Conservation (phyloP, 1,140 invertebrate genomes). For the Pollicipes pollicipes region DNA sequence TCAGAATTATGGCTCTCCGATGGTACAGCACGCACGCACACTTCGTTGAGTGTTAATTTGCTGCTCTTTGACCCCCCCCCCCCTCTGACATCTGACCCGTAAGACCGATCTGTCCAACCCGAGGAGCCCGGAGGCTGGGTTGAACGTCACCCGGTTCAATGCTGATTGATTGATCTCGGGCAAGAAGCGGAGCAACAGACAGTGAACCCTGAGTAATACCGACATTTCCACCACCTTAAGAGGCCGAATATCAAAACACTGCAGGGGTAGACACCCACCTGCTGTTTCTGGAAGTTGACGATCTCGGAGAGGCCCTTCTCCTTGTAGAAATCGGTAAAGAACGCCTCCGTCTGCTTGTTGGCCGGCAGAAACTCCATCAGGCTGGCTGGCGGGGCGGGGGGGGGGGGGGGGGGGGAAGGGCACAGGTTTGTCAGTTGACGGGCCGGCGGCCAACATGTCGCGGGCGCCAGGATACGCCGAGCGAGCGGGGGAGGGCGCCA, state of each 20-base stretch:
- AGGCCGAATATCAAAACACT: background rate
- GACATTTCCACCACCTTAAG: background rate
- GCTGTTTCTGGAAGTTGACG: slow-evolving; percentile 72
- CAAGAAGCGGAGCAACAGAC: too few species aligned
- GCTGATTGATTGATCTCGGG: too few species aligned
- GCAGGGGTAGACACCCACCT: slow-evolving; percentile 26
- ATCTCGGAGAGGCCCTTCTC: slow-evolving; percentile 69
- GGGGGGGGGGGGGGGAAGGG: too few species aligned
- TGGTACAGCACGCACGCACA: too few species aligned
- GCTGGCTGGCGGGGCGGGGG: slow-evolving; percentile 64
- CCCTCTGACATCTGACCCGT: slow-evolving; percentile 57
- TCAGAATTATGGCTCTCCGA: too few species aligned
- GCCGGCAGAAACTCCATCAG: slow-evolving; percentile 81
- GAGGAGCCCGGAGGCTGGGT: slow-evolving; percentile 59
- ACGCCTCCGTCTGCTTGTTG: slow-evolving; percentile 67
- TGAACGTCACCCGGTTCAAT: too few species aligned
- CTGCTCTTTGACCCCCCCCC: too few species aligned
- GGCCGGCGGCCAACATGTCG: too few species aligned
- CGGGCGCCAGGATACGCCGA: too few species aligned
- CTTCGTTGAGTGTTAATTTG: too few species aligned
- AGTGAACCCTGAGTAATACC: too few species aligned
- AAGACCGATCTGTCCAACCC: slow-evolving; percentile 57
- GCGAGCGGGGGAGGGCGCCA: too few species aligned
- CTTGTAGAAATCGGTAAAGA: slow-evolving; percentile 64
- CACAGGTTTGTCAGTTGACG: slow-evolving; percentile 36